Evolutionary conservation across 2,888 invertebrate species (phyloP), one percentile per base, ranked within the genome.

Genomic region (Harpalus rufipes): DNA sequence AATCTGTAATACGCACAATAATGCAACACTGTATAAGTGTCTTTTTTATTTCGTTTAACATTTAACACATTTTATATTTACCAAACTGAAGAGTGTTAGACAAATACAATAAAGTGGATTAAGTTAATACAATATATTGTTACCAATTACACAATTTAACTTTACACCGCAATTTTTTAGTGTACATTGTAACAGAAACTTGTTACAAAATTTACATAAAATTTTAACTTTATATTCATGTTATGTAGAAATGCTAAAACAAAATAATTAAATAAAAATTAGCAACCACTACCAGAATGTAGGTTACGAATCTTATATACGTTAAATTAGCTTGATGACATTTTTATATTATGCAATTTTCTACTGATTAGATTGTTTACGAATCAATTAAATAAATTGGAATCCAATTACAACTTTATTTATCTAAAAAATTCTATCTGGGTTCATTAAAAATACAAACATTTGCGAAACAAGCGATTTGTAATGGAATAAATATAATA

Each of bases 341-440:
- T 51, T 51, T 51, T 51, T 12, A 4, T 51, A 51, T 51, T 51
- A 10, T 51, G 10, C 44, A 51, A 51, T 51, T 51, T 51, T 12
- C 44, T 51, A 51, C 44, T 4, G 10, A 51, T 51, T 51, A 51
- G 8, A 51, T 51, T 51, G 44, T 51, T 51, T 51, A 51, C 44
- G 44, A 51, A 51, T 51, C 44, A 51, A 51, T 51, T 51, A 51
- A 51, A 51, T 51, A 51, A 51, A 51, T 51, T 51, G 44, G 44
- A 51, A 12, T 5, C 44, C 44, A 51, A 51, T 51, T 51, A 51
- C 44, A 51, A 51, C 44, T 51, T 51, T 51, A 51, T 10, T 51
- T 51, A 5, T 51, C 2, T 51, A 51, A 51, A 51, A 51, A 51
- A 51, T 51, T 8, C 12, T 51, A 51, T 51, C 44, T 51, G 12